Percentiles rank a stretch among this genome's conserved stretches.
Conservation (phyloP, 2,113 vertebrate genomes). For the Bos taurus region ARS-UCD2.0 NC_037335.1:100263501-100264000, state of each 20-base stretch:
- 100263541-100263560: background rate
- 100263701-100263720: background rate
- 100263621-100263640: background rate
- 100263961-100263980: background rate
- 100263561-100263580: background rate
- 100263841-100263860: background rate
- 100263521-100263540: background rate
- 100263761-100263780: background rate
- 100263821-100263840: background rate
- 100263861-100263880: background rate
- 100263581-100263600: background rate
- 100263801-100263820: background rate
- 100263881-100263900: background rate
- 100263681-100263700: background rate
- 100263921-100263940: background rate
- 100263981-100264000: rapidly evolving
- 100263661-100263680: background rate
- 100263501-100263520: background rate
- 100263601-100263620: background rate
- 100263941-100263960: background rate
- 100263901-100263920: background rate
- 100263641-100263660: background rate
- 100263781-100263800: background rate
- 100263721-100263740: background rate
- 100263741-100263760: background rate